Evolutionary conservation across 2,888 invertebrate genomes (phyloP).

Genomic region (Hymenopus coronatus): DNA sequence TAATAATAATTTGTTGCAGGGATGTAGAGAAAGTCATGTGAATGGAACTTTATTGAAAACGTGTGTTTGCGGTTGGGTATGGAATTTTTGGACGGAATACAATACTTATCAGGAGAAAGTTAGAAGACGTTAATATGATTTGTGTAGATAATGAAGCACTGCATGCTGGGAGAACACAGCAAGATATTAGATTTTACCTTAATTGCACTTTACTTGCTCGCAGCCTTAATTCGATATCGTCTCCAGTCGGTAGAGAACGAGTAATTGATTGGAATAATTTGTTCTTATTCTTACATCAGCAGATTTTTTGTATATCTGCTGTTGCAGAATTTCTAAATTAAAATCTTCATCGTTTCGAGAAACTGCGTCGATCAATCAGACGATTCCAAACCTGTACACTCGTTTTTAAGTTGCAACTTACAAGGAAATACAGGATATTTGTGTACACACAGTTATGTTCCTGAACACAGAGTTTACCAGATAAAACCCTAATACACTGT

Average conservation of each 20-base stretch:
- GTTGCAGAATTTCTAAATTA: not conserved
- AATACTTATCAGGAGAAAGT: too few species aligned
- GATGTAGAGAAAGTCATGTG: too few species aligned
- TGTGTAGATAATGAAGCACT: not conserved
- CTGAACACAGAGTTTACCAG: too few species aligned
- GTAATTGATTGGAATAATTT: constrained; percentile 17
- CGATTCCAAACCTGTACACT: not conserved
- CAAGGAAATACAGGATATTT: not conserved
- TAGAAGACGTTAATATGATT: too few species aligned
- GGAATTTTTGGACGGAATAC: too few species aligned
- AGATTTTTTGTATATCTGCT: not conserved
- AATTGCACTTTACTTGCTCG: constrained; percentile 4
- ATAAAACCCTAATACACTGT: too few species aligned
- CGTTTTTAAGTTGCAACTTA: not conserved
- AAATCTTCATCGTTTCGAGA: not conserved
- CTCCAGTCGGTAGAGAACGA: not conserved
- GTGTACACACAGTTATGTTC: too few species aligned
- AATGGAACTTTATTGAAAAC: too few species aligned
- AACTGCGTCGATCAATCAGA: not conserved
- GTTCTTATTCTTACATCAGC: not conserved
- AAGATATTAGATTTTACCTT: constrained; percentile 8
- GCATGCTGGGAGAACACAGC: not conserved
- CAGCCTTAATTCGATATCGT: constrained; percentile 1
- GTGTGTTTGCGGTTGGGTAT: too few species aligned
- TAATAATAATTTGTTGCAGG: too few species aligned